phyloP scores from a whole-genome alignment of 2,888 invertebrate genomes.

The Argynnis bischoffii region DNA sequence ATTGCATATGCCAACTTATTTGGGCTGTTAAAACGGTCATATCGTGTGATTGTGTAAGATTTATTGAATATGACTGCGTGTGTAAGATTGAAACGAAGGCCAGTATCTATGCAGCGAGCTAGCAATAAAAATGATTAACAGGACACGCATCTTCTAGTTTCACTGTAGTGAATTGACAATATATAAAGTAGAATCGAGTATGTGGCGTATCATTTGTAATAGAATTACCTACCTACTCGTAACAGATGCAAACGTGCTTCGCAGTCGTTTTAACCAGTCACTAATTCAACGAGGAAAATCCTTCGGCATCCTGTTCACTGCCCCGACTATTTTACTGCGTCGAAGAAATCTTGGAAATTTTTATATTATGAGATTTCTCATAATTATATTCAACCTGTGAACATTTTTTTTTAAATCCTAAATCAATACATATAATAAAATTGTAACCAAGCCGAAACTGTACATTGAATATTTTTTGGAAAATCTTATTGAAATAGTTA shows the following conservation, averaged over 20 bases:
- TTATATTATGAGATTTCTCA: not conserved
- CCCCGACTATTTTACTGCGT: slow-evolving; percentile 51
- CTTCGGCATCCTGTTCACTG: slow-evolving; percentile 65
- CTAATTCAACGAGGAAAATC: slow-evolving; percentile 67
- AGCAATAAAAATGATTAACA: slow-evolving; percentile 37
- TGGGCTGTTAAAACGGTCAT: slow-evolving; percentile 38
- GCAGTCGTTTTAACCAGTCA: slow-evolving; percentile 46
- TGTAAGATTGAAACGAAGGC: slow-evolving; percentile 40
- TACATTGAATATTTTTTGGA: too few species aligned
- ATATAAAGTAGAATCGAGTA: slow-evolving; percentile 17
- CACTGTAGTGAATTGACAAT: slow-evolving; percentile 26
- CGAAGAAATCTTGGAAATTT: slow-evolving; percentile 23
- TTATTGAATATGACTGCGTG: slow-evolving; percentile 38
- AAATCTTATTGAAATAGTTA: too few species aligned
- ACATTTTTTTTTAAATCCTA: too few species aligned
- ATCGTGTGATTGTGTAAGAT: slow-evolving; percentile 39
- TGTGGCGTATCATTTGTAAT: slow-evolving; percentile 34
- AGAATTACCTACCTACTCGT: slow-evolving; percentile 28
- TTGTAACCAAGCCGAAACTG: too few species aligned
- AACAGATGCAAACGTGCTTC: slow-evolving; percentile 39
- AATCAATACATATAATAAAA: too few species aligned
- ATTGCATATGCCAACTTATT: slow-evolving; percentile 41
- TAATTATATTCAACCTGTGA: too few species aligned
- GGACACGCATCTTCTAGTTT: slow-evolving; percentile 36
- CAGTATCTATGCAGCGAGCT: slow-evolving; percentile 33